Conservation (phyloP, 2,113 vertebrate genomes). For the Ciconia maguari region DNA sequence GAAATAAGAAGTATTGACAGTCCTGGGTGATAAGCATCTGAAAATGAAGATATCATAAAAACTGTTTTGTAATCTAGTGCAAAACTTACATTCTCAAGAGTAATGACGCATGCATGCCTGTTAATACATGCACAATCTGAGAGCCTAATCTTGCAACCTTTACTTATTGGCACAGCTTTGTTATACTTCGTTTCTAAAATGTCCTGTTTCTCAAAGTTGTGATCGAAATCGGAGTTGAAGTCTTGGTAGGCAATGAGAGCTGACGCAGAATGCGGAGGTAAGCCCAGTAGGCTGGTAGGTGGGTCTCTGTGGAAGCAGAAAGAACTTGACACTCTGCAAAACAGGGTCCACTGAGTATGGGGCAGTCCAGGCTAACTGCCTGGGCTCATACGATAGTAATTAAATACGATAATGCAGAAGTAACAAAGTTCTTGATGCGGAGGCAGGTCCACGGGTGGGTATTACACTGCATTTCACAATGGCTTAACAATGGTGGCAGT, state of each 20-base stretch:
- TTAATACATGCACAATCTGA: background rate
- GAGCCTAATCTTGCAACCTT: background rate
- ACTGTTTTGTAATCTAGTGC: background rate
- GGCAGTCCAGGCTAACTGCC: background rate
- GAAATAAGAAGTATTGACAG: background rate
- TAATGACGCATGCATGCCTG: accelerated
- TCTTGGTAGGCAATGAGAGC: background rate
- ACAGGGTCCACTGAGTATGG: accelerated
- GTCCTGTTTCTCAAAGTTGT: background rate
- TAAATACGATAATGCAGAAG: background rate
- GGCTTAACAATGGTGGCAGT: background rate
- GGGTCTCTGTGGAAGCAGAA: background rate
- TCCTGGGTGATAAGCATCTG: background rate
- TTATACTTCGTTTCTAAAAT: background rate
- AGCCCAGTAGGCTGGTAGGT: background rate
- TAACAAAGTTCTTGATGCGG: background rate
- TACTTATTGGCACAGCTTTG: background rate
- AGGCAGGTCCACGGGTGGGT: background rate
- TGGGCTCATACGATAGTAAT: accelerated
- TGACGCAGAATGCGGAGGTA: background rate
- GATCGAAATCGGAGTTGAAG: background rate
- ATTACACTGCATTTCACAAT: background rate
- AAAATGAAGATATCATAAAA: background rate
- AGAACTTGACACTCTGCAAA: background rate
- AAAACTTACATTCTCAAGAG: background rate